phyloP scores from a whole-genome alignment of 1,140 invertebrate species.

The Anoplophora glabripennis region DNA sequence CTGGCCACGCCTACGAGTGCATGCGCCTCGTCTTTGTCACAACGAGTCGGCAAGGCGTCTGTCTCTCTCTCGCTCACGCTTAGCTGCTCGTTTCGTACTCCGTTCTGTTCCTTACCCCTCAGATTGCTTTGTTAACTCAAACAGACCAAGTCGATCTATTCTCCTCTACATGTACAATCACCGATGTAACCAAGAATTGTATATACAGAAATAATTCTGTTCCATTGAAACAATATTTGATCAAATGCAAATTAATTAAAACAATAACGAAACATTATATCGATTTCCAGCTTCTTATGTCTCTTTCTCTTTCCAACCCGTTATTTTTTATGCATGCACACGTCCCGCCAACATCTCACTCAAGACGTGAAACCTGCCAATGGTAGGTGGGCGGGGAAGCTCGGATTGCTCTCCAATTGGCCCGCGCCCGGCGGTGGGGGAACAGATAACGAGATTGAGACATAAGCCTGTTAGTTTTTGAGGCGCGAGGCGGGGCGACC shows the following conservation, averaged over 20 bases:
- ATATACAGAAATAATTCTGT: no score
- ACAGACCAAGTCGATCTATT: not conserved
- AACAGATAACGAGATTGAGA: conserved; percentile 38
- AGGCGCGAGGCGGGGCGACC: conserved; percentile 16
- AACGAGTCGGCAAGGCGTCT: not conserved
- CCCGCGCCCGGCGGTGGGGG: conserved; percentile 25
- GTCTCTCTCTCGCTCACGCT: conserved; percentile 4
- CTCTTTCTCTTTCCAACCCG: conserved; percentile 18
- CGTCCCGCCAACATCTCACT: conserved; percentile 36
- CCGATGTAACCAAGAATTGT: no score
- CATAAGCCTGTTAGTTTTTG: conserved; percentile 45
- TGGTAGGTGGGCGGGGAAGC: conserved; percentile 35
- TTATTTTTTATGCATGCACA: conserved; percentile 15
- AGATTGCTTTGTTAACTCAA: not conserved
- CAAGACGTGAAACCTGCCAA: conserved; percentile 28
- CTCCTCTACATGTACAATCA: no score
- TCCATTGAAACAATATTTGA: no score
- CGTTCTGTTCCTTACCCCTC: not conserved
- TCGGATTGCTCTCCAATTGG: conserved; percentile 30
- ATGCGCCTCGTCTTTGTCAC: conserved; percentile 24
- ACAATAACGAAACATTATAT: conserved; percentile 5
- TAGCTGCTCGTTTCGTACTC: not conserved
- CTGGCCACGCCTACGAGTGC: conserved; percentile 37
- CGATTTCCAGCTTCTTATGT: conserved; percentile 14
- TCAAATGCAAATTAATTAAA: no score